These are phyloP conservation scores for Drosophila nigrodunni DNA, from an alignment of 1,140 invertebrate species.

Conservation along the genomic window DNA sequence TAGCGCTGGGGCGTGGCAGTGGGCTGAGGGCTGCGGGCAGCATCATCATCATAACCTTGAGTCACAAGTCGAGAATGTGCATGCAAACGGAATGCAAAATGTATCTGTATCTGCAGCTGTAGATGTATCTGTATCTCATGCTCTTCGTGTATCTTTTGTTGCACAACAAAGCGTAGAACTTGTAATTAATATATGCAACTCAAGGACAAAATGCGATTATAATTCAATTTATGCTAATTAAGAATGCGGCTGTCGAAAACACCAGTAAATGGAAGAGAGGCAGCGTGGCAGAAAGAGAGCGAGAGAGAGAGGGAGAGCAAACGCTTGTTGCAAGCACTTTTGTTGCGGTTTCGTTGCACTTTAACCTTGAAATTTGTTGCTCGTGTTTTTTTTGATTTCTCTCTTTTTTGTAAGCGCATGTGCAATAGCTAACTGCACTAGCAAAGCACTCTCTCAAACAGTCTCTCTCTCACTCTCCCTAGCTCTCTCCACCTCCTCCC, in stretches of 20 bases:
- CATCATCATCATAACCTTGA: slow-evolving; percentile 75
- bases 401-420: slow-evolving; percentile 60
- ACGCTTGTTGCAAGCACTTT: slow-evolving; percentile 27
- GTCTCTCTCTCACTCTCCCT: slow-evolving; percentile 11
- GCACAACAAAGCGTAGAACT: slow-evolving; percentile 33
- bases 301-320: not conserved
- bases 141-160: slow-evolving; percentile 27
- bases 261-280: not conserved
- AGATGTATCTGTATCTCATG: not conserved
- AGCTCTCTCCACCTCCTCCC: not conserved
- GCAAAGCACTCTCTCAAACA: not conserved
- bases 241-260: slow-evolving; percentile 12
- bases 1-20: not conserved
- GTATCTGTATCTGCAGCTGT: slow-evolving; percentile 21
- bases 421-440: slow-evolving; percentile 36
- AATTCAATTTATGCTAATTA: slow-evolving; percentile 49
- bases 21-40: not conserved
- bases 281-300: not conserved
- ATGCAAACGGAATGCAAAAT: slow-evolving; percentile 76
- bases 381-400: slow-evolving; percentile 44
- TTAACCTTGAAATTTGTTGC: slow-evolving; percentile 81
- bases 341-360: slow-evolving; percentile 83
- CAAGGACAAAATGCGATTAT: slow-evolving; percentile 59
- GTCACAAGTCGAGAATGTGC: slow-evolving; percentile 79
- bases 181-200: slow-evolving; percentile 65